Evolutionary conservation across 2,113 vertebrate genomes (phyloP).

Genomic region (Nipponia nippon): DNA sequence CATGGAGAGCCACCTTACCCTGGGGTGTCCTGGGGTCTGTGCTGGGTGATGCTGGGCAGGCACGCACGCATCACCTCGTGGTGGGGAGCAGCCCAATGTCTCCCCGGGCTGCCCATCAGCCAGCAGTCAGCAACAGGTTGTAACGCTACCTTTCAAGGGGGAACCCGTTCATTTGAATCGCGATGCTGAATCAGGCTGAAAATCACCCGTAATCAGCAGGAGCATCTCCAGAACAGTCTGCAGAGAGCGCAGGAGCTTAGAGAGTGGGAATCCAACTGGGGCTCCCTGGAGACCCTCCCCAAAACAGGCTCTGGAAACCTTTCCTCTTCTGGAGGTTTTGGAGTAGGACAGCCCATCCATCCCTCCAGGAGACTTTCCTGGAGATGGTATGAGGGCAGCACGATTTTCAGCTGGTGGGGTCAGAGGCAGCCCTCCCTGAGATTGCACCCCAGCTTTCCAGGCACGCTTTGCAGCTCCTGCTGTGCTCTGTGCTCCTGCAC

Average conservation of each 20-base stretch:
- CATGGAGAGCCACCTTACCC: neutral
- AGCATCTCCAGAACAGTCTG: neutral
- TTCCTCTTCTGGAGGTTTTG: neutral
- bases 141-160: neutral
- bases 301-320: neutral
- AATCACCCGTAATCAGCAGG: neutral
- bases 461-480: neutral
- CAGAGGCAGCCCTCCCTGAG: neutral
- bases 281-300: neutral
- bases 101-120: neutral
- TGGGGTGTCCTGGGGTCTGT: neutral
- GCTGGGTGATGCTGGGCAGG: neutral
- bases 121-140: neutral
- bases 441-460: neutral
- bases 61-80: rapidly evolving
- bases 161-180: rapidly evolving
- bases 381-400: rapidly evolving
- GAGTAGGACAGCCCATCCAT: neutral
- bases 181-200: neutral
- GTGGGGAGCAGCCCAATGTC: neutral
- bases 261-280: neutral
- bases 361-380: neutral
- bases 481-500: neutral
- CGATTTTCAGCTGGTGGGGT: neutral
- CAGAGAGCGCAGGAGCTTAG: neutral